Evolutionary conservation across 2,797 vertebrate species (phyloP).

Genomic region (Scarus forsteni): DNA sequence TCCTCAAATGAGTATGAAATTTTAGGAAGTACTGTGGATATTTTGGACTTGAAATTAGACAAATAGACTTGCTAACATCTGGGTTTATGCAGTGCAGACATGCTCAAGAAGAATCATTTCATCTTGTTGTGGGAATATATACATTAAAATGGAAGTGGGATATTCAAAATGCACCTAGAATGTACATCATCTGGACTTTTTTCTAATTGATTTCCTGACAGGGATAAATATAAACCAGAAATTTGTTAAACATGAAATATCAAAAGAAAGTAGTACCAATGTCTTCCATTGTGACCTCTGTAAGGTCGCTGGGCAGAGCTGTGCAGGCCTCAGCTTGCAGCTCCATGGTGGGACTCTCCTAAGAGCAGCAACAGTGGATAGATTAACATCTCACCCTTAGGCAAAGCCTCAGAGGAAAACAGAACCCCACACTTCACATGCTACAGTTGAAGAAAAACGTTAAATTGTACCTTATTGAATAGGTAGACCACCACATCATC

Average conservation of each 20-base stretch:
- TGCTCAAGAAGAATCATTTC: no score
- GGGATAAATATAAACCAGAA: not conserved
- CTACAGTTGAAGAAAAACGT: not conserved
- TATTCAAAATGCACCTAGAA: no score
- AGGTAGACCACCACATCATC: slow-evolving; percentile 73
- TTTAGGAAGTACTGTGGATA: no score
- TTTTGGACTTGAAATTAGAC: no score
- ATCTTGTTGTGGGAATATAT: no score
- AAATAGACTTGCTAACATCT: no score
- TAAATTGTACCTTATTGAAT: slow-evolving; percentile 72
- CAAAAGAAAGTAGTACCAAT: slow-evolving; percentile 36
- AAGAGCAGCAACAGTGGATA: slow-evolving; percentile 19
- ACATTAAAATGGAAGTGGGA: no score
- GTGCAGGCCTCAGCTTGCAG: slow-evolving; percentile 47
- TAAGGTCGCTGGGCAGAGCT: slow-evolving; percentile 23
- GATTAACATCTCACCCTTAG: not conserved
- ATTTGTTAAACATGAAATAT: slow-evolving; percentile 6
- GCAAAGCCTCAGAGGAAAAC: not conserved
- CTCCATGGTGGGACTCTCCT: slow-evolving; percentile 71
- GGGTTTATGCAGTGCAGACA: no score
- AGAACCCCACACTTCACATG: not conserved
- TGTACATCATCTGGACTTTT: no score
- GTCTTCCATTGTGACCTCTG: slow-evolving; percentile 44
- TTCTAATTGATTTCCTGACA: not conserved
- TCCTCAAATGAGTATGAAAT: no score